Percentiles rank a stretch among this genome's conserved stretches.
Evolutionary conservation across 2,113 vertebrate species (phyloP).

Genomic region (Asarcornis scutulata): DNA sequence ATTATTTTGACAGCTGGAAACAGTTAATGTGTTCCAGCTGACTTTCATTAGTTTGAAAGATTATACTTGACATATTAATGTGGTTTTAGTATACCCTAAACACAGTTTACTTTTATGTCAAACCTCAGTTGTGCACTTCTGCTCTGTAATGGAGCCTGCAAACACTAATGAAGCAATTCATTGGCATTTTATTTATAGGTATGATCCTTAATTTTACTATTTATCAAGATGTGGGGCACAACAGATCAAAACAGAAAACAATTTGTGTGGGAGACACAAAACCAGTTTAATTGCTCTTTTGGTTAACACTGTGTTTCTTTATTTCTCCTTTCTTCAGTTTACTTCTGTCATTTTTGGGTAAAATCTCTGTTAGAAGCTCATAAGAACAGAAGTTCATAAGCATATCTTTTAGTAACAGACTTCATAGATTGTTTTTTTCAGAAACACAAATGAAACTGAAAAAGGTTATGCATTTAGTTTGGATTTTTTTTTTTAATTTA

Average conservation of each 20-base stretch:
- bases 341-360: not conserved
- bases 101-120: not conserved
- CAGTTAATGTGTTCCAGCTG: not conserved
- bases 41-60: not conserved
- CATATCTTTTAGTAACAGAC: not conserved
- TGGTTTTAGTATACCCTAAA: not conserved
- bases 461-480: not conserved
- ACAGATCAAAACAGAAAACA: not conserved
- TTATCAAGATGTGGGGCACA: not conserved
- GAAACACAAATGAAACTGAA: not conserved
- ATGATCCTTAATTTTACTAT: not conserved
- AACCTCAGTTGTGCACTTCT: not conserved
- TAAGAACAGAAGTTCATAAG: not conserved
- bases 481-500: not conserved
- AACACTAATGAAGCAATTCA: not conserved
- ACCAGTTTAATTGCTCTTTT: not conserved
- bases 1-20: slow-evolving; percentile 18
- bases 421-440: not conserved
- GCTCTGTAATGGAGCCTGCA: not conserved
- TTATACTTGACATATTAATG: not conserved
- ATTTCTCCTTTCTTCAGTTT: not conserved
- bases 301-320: not conserved
- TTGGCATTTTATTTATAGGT: not conserved
- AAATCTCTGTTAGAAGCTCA: not conserved
- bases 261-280: not conserved